Conservation (phyloP, 2,113 vertebrate species). For the Microtus montanus region DNA sequence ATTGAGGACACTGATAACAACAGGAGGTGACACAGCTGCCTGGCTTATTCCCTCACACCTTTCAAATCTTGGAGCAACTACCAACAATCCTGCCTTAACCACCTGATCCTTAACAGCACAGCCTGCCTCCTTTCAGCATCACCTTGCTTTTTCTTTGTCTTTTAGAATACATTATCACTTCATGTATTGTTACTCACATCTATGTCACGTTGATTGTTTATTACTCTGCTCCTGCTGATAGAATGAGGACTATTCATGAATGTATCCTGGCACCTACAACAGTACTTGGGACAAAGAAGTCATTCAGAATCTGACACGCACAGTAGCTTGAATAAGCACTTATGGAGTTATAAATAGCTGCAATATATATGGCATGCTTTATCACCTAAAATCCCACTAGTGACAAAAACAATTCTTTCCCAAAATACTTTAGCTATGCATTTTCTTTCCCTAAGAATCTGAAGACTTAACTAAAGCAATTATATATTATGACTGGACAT, state of each 20-base stretch:
- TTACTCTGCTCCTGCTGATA: background rate
- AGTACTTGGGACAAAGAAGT: background rate
- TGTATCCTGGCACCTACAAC: background rate
- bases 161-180: background rate
- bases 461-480: constrained; percentile 18
- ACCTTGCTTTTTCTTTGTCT: background rate
- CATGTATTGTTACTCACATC: background rate
- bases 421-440: constrained; percentile 4
- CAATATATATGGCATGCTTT: constrained; percentile 29
- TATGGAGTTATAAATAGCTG: background rate
- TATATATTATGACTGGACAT: background rate
- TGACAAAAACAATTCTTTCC: constrained; percentile 14
- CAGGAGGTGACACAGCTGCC: background rate
- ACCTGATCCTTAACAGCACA: background rate
- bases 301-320: background rate
- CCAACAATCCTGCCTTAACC: background rate
- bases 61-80: background rate
- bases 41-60: background rate
- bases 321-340: background rate
- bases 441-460: constrained; percentile 2
- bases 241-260: background rate
- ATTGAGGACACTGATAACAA: background rate
- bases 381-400: background rate
- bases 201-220: background rate
- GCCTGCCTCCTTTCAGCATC: background rate